These are phyloP conservation scores for Aproaerema taeniolella DNA, from an alignment of 2,888 invertebrate species.

Conservation along the genomic window DNA sequence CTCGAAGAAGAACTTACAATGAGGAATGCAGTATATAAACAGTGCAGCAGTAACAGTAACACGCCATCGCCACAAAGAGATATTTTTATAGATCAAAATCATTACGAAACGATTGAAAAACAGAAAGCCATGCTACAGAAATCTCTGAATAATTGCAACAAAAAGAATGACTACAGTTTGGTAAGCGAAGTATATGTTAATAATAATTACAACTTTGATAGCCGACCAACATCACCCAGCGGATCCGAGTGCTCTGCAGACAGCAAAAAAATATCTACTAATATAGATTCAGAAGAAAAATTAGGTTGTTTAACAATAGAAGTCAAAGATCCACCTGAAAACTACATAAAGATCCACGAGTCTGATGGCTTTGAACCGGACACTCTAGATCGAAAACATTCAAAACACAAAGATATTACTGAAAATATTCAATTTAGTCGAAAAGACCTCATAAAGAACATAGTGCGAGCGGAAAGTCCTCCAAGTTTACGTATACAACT, in stretches of 20 bases:
- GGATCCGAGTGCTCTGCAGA: slow-evolving; percentile 78
- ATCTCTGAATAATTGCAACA: slow-evolving; percentile 9
- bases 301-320: slow-evolving; percentile 91
- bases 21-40: slow-evolving; percentile 84
- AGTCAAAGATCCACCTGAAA: slow-evolving; percentile 88
- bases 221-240: slow-evolving; percentile 76
- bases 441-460: slow-evolving; percentile 47
- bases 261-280: slow-evolving; percentile 73
- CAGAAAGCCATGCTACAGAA: slow-evolving; percentile 33
- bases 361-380: slow-evolving; percentile 92
- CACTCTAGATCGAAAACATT: slow-evolving; percentile 88
- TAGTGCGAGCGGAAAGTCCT: slow-evolving; percentile 35
- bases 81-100: slow-evolving; percentile 44
- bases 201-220: slow-evolving; percentile 82
- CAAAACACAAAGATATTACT: slow-evolving; percentile 49
- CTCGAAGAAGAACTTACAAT: slow-evolving; percentile 89
- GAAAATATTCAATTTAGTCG: slow-evolving; percentile 51
- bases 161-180: slow-evolving; percentile 75
- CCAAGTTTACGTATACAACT: slow-evolving; percentile 77
- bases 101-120: slow-evolving; percentile 61
- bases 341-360: slow-evolving; percentile 85
- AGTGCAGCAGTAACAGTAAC: slow-evolving; percentile 75
- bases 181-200: slow-evolving; percentile 89
- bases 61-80: slow-evolving; percentile 64
- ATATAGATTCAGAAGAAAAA: slow-evolving; percentile 72